Conservation (phyloP, 2,888 invertebrate species). For the Lysandra bellargus region DNA sequence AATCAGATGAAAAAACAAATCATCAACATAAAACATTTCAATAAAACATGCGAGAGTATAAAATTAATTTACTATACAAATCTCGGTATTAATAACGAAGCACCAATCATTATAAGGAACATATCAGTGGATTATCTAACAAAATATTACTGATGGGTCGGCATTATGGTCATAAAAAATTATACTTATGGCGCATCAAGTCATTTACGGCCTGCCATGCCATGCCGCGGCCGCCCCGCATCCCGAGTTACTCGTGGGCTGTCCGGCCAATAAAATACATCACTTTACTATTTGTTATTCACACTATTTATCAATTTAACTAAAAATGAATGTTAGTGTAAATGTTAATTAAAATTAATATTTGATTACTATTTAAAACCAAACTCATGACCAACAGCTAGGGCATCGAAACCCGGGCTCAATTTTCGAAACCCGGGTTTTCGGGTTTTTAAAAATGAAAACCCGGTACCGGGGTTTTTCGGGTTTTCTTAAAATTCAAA, state of each 20-base stretch:
- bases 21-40: not conserved
- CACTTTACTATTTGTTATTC: constrained; percentile 6
- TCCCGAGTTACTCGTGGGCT: not conserved
- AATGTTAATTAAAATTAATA: not conserved
- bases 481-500: too few species aligned
- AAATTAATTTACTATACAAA: constrained; percentile 17
- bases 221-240: not conserved
- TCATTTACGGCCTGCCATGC: not conserved
- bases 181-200: constrained; percentile 20
- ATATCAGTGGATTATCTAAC: constrained; percentile 25
- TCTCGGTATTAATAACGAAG: constrained; percentile 1
- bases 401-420: too few species aligned
- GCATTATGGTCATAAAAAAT: constrained; percentile 24
- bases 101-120: not conserved
- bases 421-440: too few species aligned
- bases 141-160: constrained; percentile 41
- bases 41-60: not conserved
- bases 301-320: not conserved
- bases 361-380: not conserved
- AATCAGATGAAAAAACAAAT: not conserved
- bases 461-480: too few species aligned
- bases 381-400: too few species aligned
- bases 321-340: not conserved
- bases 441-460: too few species aligned
- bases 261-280: not conserved